These are phyloP conservation scores for Liolophura sinensis DNA, from an alignment of 1,140 invertebrate genomes.

Conservation along the genomic window DNA sequence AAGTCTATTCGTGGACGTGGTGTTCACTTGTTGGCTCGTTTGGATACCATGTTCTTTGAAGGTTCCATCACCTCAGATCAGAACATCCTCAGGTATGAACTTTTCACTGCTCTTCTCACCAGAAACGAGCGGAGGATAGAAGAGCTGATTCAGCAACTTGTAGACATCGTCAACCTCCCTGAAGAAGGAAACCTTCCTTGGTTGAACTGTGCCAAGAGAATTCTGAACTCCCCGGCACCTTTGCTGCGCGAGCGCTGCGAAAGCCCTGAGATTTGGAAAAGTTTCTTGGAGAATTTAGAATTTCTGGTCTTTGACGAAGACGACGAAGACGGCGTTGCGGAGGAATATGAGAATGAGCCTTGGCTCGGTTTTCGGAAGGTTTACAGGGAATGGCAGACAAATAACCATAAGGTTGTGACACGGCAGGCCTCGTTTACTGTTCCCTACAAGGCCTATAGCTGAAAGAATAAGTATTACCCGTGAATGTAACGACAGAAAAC, in stretches of 20 bases:
- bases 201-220: constrained; percentile 19
- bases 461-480: too few relatives aligned
- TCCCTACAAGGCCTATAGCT: constrained; percentile 9
- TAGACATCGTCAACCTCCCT: constrained; percentile 9
- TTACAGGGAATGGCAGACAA: constrained; percentile 21
- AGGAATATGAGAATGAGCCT: constrained; percentile 38
- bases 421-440: constrained; percentile 21
- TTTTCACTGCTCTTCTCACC: constrained; percentile 23
- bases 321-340: constrained; percentile 22
- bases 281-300: constrained; percentile 12
- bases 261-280: constrained; percentile 22
- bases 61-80: constrained; percentile 26
- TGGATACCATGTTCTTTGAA: constrained; percentile 40
- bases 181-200: constrained; percentile 21
- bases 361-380: constrained; percentile 28
- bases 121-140: constrained; percentile 15
- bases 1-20: constrained; percentile 24
- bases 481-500: too few relatives aligned
- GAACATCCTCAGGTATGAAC: constrained; percentile 18
- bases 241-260: constrained; percentile 21
- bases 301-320: constrained; percentile 19
- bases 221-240: constrained; percentile 21
- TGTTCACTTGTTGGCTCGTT: constrained; percentile 25
- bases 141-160: constrained; percentile 10
- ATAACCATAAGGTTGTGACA: constrained; percentile 14